Evolutionary conservation across 2,888 invertebrate species (phyloP).

Genomic region (Yponomeuta plumbellus): DNA sequence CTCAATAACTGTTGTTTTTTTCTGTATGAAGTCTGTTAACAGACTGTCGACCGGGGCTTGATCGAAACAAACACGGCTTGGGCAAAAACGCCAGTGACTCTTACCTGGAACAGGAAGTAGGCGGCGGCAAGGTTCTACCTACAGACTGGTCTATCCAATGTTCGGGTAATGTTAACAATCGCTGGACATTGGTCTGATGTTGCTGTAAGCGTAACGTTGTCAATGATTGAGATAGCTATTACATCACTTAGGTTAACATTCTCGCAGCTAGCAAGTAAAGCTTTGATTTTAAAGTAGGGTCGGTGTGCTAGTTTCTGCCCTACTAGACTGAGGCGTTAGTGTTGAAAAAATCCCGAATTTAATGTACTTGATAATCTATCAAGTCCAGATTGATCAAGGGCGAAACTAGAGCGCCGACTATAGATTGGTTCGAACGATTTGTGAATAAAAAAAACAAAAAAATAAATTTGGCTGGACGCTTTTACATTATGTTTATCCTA

Average conservation of each 20-base stretch:
- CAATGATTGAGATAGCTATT: slow-evolving; percentile 22
- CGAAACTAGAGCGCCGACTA: not conserved
- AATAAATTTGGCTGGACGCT: slow-evolving; percentile 64
- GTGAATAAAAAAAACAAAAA: slow-evolving; percentile 33
- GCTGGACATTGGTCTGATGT: slow-evolving; percentile 12
- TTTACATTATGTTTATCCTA: slow-evolving; percentile 25
- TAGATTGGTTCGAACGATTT: slow-evolving; percentile 23
- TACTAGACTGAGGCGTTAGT: not conserved
- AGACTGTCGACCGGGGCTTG: too few species aligned
- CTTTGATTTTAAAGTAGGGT: slow-evolving; percentile 33
- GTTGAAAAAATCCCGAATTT: too few species aligned
- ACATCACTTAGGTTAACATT: slow-evolving; percentile 46
- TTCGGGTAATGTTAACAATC: slow-evolving; percentile 24
- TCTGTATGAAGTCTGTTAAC: not conserved
- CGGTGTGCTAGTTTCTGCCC: not conserved
- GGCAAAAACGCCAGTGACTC: not conserved
- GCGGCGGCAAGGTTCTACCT: not conserved
- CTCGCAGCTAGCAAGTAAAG: slow-evolving; percentile 60
- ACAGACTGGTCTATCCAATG: slow-evolving; percentile 28
- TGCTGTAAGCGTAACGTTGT: slow-evolving; percentile 20
- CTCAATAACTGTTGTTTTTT: too few species aligned
- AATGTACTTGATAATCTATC: too few species aligned
- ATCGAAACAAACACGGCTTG: not conserved
- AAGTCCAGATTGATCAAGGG: not conserved
- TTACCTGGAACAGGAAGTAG: not conserved